Base-by-base conservation (phyloP, 2,113 vertebrate species). In the Podarcis raffonei region DNA sequence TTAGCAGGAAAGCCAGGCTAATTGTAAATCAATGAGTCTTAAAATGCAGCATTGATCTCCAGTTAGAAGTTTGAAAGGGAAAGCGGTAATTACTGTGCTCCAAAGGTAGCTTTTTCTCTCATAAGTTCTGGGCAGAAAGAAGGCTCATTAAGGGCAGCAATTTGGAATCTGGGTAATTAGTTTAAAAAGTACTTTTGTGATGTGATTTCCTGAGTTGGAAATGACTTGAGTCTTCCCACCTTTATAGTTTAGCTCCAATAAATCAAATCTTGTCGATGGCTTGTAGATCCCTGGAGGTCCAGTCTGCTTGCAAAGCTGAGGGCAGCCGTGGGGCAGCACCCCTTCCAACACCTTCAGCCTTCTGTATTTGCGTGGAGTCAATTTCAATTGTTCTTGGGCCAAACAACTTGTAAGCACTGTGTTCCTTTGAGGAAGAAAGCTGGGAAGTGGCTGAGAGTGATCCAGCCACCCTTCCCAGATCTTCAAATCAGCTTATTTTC, bases 21-120 rank as follows among this genome's bases (percentile, higher is more conserved):
- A 98, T 97, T 98, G 98, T 97, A 98, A 98, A 98, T 98, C 98
- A 98, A 97, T 98, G 98, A 97, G 96, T 98, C 97, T 97, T 98
- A 98, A 98, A 98, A 98, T 97, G 97, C 97, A 95, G 95, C 98
- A 98, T 98, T 98, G 98, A 98, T 99, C 97, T 97, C 96, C 96
- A 97, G 97, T 98, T 97, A 97, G 97, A 97, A 98, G 97, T 98
- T 97, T 97, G 96, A 97, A 97, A 97, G 97, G 96, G 95, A 95
- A 95, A 93, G 95, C 96, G 94, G 97, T 97, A 98, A 98, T 98
- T 98, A 97, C 97, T 95, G 95, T 95, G 95, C 93, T 94, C 96
- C 92, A 95, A 96, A 97, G 96, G 96, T 97, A 96, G 96, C 95
- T 97, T 97, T 96, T 96, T 95, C 96, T 96, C 96, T 95, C 95